Conservation (phyloP, 1,140 invertebrate species). For the Drosophila jambulina region DNA sequence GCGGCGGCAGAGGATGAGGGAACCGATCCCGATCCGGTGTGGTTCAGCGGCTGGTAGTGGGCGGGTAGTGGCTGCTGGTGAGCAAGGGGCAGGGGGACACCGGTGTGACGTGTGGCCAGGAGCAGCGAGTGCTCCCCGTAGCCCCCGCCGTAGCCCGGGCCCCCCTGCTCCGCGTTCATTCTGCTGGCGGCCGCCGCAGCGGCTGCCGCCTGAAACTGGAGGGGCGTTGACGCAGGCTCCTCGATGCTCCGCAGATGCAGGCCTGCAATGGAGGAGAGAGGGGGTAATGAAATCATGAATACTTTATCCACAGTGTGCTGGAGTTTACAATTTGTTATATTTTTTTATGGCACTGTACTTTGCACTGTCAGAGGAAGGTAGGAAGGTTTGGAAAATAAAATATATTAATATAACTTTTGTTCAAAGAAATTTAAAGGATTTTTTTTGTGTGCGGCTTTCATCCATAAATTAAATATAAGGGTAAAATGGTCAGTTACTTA, state of each 20-base stretch:
- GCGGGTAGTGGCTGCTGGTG: conserved; percentile 69
- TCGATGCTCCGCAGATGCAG: conserved; percentile 92
- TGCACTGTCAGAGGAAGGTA: neutral
- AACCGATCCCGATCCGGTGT: conserved; percentile 33
- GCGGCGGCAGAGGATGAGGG: conserved; percentile 45
- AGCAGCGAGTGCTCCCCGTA: conserved; percentile 82
- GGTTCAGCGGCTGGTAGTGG: conserved; percentile 65
- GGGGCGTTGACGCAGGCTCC: conserved; percentile 86
- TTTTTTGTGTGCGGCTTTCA: no score
- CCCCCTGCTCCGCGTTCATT: conserved; percentile 89
- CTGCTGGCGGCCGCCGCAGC: conserved; percentile 68
- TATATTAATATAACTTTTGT: neutral
- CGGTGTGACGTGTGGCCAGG: conserved; percentile 85
- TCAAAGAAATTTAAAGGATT: neutral
- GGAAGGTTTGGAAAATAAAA: neutral
- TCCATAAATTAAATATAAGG: no score
- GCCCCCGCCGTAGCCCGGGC: conserved; percentile 86
- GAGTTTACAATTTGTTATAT: conserved; percentile 24
- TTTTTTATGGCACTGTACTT: neutral
- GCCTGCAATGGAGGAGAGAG: conserved; percentile 86
- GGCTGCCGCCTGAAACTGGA: conserved; percentile 51
- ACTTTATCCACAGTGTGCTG: conserved; percentile 29
- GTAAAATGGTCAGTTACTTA: no score
- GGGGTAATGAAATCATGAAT: conserved; percentile 41
- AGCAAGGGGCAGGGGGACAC: conserved; percentile 86